Base-by-base conservation (phyloP, 2,888 invertebrate genomes). In the Philonicus albiceps region DNA sequence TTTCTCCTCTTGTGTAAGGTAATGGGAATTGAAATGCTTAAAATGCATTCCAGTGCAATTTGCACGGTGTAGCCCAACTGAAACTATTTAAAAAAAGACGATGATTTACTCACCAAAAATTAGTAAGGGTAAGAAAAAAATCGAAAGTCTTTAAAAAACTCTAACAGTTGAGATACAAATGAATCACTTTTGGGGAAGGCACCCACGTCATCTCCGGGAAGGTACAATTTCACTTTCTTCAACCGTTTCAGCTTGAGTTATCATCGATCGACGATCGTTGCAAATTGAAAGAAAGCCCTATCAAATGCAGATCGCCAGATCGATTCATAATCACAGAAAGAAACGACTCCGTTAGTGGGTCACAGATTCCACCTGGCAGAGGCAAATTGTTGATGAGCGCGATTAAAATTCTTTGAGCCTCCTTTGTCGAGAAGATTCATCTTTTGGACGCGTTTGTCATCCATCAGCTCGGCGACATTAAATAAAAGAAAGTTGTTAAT, bases 401-500 rank as follows among this genome's bases (percentile, higher is more conserved):
- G 49, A 78, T 78, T 78, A 78, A 78, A 22, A 78, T 78, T 78
- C 78, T 30, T 43, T 30, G 30, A 30, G 22, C 74, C 30, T 43
- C 22, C 49, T 49, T 78, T 78, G 78, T 27, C 78, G 27, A 27
- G 30, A 78, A 43, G 49, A 78, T 43, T 30, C 78, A 78, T 43
- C 49, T 43, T 78, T 78, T 78, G 19, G 49, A 49, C 27, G 13
- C 43, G 49, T 78, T 78, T 49, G 78, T 49, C 78, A 43, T 78
- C 74, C 0, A 64, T 74, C 49, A 30, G 49, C 27, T 78, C 43
- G 78, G 30, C 43, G 78, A 49, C 22, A 30, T 76, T 78, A 78
- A 78, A 43, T 78, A 37, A 78, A 78, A 78, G 78, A 78, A 78
- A 78, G 78, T 78, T 78, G 30, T 53, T 78, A 78, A 78, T 78